Conservation (phyloP, 2,113 vertebrate genomes). For the Neotragus pygmaeus region DNA sequence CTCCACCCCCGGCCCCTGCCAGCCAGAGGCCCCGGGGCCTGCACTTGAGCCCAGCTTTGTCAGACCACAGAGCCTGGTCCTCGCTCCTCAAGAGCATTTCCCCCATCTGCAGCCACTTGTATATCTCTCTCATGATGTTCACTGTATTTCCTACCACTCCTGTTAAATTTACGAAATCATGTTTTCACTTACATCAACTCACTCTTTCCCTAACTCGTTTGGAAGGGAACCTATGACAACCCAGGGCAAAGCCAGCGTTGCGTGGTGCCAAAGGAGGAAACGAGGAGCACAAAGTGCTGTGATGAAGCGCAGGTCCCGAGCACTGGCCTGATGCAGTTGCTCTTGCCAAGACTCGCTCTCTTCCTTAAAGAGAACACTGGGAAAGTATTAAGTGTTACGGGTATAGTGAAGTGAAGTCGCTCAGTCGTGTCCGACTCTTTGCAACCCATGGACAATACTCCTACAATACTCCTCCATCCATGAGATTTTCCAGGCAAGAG, state of each 20-base stretch:
- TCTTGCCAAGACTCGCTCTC: not conserved
- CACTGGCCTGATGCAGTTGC: not conserved
- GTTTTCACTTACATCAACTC: not conserved
- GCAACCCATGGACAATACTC: no score
- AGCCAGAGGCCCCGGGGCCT: not conserved
- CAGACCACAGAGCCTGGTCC: no score
- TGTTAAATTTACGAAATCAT: not conserved
- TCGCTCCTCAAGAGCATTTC: not conserved
- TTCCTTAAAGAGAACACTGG: not conserved
- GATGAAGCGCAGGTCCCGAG: not conserved
- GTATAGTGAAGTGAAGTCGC: no score
- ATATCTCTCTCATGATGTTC: not conserved
- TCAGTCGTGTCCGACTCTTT: no score
- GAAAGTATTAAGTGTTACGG: not conserved
- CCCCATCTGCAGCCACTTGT: not conserved
- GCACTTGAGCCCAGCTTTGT: not conserved
- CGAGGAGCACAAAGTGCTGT: accelerated
- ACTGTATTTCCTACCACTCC: not conserved
- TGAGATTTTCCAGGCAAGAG: no score
- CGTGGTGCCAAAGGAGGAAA: not conserved
- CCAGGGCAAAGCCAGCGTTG: not conserved
- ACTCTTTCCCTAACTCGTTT: not conserved
- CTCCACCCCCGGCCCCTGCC: not conserved
- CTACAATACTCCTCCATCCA: no score
- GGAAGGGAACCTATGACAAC: not conserved